Conservation (phyloP, 2,888 invertebrate genomes). For the Cyclophora albipunctata region DNA sequence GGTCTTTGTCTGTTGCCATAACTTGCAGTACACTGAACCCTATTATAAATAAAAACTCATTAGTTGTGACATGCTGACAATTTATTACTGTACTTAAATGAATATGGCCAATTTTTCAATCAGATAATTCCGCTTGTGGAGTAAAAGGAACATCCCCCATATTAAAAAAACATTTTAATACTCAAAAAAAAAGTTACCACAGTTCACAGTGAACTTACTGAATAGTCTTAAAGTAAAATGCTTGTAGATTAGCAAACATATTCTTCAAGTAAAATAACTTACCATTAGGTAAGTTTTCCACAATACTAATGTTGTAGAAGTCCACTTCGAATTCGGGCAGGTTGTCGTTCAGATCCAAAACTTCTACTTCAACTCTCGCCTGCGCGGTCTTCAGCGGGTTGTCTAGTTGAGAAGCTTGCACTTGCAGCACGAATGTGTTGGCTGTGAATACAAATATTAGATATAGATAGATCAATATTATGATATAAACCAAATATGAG, state of each 20-base stretch:
- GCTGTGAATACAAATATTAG: constrained; percentile 33
- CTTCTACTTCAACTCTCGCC: constrained; percentile 83
- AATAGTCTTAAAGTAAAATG: no score
- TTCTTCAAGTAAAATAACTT: not conserved
- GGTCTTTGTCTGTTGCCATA: constrained; percentile 86
- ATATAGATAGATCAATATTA: not conserved
- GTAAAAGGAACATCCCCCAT: no score
- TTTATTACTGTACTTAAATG: no score
- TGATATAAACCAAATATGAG: no score
- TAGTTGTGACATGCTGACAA: no score
- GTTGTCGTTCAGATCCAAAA: constrained; percentile 88
- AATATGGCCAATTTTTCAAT: no score
- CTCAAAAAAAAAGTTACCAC: no score
- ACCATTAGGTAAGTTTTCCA: constrained; percentile 93
- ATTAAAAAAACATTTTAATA: no score
- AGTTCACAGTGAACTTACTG: no score
- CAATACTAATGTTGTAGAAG: constrained; percentile 92
- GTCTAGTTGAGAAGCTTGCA: constrained; percentile 87
- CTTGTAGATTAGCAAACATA: no score
- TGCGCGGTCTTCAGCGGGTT: constrained; percentile 84
- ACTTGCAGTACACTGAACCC: constrained; percentile 76
- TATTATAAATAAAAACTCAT: constrained; percentile 14
- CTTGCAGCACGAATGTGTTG: constrained; percentile 84
- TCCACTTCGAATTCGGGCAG: constrained; percentile 91
- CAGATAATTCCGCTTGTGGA: no score